Evolutionary conservation across 2,797 vertebrate genomes (phyloP).

Genomic region (Neopelma chrysocephalum): DNA sequence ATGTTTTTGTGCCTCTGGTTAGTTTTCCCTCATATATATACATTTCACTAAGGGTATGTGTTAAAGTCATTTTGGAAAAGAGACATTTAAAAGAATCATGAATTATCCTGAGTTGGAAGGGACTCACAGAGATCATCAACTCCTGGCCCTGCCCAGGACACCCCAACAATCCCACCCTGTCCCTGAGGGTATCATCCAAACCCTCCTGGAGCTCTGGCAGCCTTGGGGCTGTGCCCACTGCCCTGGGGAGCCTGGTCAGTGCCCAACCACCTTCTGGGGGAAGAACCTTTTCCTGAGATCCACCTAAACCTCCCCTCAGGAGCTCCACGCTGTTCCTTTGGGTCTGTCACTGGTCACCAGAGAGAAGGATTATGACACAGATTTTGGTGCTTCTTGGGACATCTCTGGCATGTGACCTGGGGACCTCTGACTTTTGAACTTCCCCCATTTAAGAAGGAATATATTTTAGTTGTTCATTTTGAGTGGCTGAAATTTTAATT

Average conservation of each 20-base stretch:
- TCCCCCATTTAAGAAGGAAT: background rate
- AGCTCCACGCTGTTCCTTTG: fast-evolving
- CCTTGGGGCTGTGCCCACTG: fast-evolving
- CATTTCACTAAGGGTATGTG: background rate
- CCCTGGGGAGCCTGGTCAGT: background rate
- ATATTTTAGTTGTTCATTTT: background rate
- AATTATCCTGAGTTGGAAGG: background rate
- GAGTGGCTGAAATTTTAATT: background rate
- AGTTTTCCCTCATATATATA: background rate
- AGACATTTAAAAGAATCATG: background rate
- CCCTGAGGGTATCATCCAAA: fast-evolving
- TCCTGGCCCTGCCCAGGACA: background rate
- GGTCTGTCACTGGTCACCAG: background rate
- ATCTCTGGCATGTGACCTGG: background rate
- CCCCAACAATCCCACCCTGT: background rate
- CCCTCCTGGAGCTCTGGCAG: background rate
- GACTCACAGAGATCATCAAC: fast-evolving
- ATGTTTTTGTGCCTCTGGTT: background rate
- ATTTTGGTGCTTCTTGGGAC: background rate
- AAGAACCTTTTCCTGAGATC: fast-evolving
- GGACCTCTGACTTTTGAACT: background rate
- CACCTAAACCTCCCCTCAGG: fast-evolving
- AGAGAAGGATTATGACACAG: background rate
- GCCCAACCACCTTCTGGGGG: background rate
- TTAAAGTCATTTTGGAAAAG: background rate